Conservation (phyloP, 2,888 invertebrate genomes). For the Drosophila nigritarsus region DNA sequence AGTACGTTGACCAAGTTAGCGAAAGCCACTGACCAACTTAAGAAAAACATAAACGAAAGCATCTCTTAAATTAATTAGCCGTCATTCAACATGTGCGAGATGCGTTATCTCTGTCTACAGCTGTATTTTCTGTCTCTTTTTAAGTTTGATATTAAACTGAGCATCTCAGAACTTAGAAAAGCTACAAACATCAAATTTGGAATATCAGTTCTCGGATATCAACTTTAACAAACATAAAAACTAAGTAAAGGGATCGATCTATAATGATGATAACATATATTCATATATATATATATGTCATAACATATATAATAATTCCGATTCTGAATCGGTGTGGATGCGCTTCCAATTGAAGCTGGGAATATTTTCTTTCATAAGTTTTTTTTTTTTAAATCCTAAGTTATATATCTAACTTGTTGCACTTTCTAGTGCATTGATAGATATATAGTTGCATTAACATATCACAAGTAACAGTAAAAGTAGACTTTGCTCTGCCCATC, state of each 20-base stretch:
- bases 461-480: not conserved
- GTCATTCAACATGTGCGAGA: not conserved
- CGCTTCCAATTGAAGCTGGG: not conserved
- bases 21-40: constrained; percentile 48
- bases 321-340: not conserved
- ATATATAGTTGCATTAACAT: not conserved
- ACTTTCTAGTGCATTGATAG: not conserved
- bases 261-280: not conserved
- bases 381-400: no score
- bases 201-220: not conserved
- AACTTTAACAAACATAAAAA: rapidly evolving
- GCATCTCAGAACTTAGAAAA: not conserved
- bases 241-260: not conserved
- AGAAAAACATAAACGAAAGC: constrained; percentile 57
- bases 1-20: constrained; percentile 39
- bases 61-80: constrained; percentile 70
- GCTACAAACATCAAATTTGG: not conserved
- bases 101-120: not conserved
- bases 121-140: not conserved
- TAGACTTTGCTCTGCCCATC: not conserved
- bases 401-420: not conserved
- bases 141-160: not conserved
- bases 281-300: no score
- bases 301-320: not conserved
- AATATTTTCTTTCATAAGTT: not conserved